phyloP scores from a whole-genome alignment of 1,140 invertebrate genomes.

The Zaprionus kolodkinae region DNA sequence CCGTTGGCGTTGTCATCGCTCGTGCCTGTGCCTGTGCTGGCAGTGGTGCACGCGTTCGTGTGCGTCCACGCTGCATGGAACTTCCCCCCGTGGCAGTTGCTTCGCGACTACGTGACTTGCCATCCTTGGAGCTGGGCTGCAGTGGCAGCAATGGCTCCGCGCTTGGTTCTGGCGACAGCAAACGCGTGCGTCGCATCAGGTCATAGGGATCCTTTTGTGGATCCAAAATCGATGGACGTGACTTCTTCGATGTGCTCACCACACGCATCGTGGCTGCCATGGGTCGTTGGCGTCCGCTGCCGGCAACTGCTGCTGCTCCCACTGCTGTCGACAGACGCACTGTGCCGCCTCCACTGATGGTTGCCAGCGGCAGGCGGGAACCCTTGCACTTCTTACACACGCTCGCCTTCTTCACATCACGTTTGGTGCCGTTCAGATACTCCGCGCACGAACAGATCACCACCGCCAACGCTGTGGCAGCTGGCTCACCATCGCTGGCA shows the following conservation, averaged over 20 bases:
- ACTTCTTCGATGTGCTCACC: constrained; percentile 85
- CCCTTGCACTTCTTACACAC: constrained; percentile 92
- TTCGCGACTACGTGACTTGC: constrained; percentile 42
- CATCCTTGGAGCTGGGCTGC: constrained; percentile 31
- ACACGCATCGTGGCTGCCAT: constrained; percentile 87
- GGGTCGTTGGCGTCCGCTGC: constrained; percentile 75
- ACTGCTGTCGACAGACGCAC: constrained; percentile 85
- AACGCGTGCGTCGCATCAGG: constrained; percentile 90
- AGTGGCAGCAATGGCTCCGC: constrained; percentile 2
- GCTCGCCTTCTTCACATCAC: constrained; percentile 88
- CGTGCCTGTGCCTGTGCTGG: background rate
- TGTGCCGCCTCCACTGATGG: constrained; percentile 85
- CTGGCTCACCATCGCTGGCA: constrained; percentile 78
- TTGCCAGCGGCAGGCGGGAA: constrained; percentile 88
- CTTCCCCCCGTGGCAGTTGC: constrained; percentile 12
- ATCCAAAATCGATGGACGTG: constrained; percentile 87
- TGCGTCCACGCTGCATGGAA: constrained; percentile 11
- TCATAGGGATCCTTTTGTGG: constrained; percentile 90
- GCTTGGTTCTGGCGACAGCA: constrained; percentile 86
- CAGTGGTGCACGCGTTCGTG: background rate
- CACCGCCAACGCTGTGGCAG: constrained; percentile 85
- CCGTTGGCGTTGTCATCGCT: background rate
- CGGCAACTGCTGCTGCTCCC: constrained; percentile 48
- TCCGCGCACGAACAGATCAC: constrained; percentile 91
- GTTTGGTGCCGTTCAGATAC: constrained; percentile 90